Percentiles rank a stretch among this genome's conserved stretches.
Conservation (phyloP, 2,113 vertebrate genomes). For the Chrysemys picta region DNA sequence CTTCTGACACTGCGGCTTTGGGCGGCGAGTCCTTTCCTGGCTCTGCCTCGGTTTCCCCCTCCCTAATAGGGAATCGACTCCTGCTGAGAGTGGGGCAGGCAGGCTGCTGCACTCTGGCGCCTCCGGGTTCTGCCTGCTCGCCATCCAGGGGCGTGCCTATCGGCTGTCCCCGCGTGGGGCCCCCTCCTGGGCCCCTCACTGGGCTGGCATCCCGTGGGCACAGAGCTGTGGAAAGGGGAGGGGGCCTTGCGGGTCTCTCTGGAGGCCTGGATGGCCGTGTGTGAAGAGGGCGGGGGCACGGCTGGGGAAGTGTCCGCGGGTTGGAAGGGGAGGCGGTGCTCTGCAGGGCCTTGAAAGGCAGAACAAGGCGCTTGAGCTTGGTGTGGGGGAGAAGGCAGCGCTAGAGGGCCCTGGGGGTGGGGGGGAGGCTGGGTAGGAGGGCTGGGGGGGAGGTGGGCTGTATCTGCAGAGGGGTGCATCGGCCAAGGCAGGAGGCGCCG, state of each 20-base stretch:
- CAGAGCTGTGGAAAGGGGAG: background rate
- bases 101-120: background rate
- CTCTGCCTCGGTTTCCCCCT: background rate
- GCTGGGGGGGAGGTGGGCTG: no score
- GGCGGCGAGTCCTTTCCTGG: background rate
- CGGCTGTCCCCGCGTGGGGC: background rate
- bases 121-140: background rate
- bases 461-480: no score
- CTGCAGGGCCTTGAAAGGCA: no score
- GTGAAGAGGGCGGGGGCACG: background rate
- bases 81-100: background rate
- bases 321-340: background rate
- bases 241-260: background rate
- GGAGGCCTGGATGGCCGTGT: no score
- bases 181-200: background rate
- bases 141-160: background rate
- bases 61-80: accelerated
- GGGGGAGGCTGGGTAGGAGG: background rate
- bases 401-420: background rate
- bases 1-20: background rate
- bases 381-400: background rate
- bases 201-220: background rate
- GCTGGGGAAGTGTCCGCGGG: background rate
- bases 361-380: no score
- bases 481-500: no score